A percentile compares a stretch with the other conserved stretches of the same genome.
Conservation (phyloP, 1,140 invertebrate species). For the Atta colombica region DNA sequence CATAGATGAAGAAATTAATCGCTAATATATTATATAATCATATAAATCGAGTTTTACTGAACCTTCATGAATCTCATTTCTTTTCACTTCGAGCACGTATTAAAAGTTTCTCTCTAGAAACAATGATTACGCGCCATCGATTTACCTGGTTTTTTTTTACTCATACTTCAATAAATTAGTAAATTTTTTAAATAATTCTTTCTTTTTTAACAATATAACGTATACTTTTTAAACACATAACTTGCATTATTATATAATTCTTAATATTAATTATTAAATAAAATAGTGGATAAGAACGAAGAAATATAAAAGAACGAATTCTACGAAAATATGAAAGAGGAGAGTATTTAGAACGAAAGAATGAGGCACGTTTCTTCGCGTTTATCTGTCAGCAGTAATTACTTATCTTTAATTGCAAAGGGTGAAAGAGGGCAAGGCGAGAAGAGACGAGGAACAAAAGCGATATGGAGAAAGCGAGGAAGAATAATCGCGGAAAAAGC, state of each 20-base stretch:
- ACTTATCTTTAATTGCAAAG: slow-evolving; percentile 51
- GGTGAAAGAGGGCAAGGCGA: neutral
- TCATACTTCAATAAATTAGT: neutral
- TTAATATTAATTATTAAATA: neutral
- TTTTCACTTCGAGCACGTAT: neutral
- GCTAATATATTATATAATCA: neutral
- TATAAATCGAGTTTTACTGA: slow-evolving; percentile 8
- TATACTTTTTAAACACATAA: neutral
- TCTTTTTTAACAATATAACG: neutral
- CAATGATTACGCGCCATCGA: neutral
- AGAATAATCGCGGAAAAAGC: slow-evolving; percentile 55
- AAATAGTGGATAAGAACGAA: neutral
- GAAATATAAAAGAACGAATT: neutral
- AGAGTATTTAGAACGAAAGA: slow-evolving; percentile 33
- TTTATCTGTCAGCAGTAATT: neutral
- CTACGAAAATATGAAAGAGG: slow-evolving; percentile 8
- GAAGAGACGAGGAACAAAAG: neutral
- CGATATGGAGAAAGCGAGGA: slow-evolving; percentile 61
- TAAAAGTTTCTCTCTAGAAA: neutral
- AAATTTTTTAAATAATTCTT: neutral
- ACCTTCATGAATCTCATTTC: neutral
- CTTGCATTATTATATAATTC: neutral
- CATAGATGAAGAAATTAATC: neutral
- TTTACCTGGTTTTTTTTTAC: neutral
- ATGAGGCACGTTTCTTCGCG: neutral